These are phyloP conservation scores for Amphiduros pacificus DNA, from an alignment of 2,888 invertebrate species.

Conservation along the genomic window DNA sequence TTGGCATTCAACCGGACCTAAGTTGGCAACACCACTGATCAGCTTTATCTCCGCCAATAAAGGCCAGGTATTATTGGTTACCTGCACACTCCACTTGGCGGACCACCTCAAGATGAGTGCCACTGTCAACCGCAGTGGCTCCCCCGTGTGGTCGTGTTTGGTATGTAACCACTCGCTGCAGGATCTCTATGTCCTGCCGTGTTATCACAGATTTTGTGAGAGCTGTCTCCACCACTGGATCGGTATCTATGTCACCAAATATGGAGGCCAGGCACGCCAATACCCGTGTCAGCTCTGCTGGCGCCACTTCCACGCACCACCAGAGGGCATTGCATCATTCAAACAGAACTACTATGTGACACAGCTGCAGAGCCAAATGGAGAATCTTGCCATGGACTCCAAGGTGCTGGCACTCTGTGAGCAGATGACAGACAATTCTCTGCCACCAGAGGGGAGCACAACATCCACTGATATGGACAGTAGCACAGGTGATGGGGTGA, in stretches of 20 bases:
- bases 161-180: background rate
- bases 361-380: constrained; percentile 3
- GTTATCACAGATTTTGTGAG: constrained; percentile 17
- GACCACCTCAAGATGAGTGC: no score
- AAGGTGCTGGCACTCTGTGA: no score
- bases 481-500: no score
- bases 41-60: no score
- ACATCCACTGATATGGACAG: no score
- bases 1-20: no score
- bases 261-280: background rate
- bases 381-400: constrained; percentile 1
- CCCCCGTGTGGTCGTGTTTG: background rate
- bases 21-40: no score
- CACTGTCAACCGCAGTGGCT: no score
- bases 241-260: constrained; percentile 12
- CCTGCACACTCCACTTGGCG: no score
- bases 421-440: no score
- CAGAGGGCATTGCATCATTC: constrained; percentile 11
- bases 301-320: constrained; percentile 7
- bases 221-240: constrained; percentile 13
- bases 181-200: constrained; percentile 12
- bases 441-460: no score
- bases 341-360: constrained; percentile 12
- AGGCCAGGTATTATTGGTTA: no score
- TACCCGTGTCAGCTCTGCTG: constrained; percentile 21